A percentile compares a stretch with the other conserved stretches of the same genome.
Evolutionary conservation across 2,113 vertebrate species (phyloP).

Genomic region (Dasyprocta punctata): DNA sequence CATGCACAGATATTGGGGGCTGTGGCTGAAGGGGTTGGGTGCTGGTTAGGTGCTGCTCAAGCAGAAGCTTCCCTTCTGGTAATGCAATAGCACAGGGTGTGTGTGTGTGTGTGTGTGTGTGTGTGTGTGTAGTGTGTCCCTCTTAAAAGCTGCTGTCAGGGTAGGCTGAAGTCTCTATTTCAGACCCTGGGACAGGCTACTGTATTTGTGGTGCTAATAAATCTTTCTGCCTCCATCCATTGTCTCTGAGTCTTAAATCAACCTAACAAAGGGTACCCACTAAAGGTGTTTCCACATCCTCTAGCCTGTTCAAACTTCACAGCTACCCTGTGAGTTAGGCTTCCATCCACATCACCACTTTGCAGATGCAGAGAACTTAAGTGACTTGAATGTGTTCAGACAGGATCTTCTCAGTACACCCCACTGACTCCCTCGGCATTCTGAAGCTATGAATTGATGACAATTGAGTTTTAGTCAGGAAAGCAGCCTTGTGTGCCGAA

Average conservation of each 20-base stretch:
- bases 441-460: background rate
- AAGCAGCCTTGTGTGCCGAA: background rate
- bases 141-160: background rate
- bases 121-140: background rate
- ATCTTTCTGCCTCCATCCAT: background rate
- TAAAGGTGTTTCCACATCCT: background rate
- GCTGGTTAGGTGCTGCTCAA: background rate
- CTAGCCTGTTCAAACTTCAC: background rate
- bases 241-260: background rate
- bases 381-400: background rate
- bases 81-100: fast-evolving
- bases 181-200: background rate
- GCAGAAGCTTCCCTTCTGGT: too few relatives aligned
- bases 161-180: background rate
- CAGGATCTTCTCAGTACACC: background rate
- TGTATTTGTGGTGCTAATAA: background rate
- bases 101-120: background rate
- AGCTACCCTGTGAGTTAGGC: background rate
- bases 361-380: background rate
- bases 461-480: background rate
- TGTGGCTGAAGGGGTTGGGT: background rate
- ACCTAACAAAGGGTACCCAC: background rate
- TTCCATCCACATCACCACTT: background rate
- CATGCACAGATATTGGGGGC: background rate
- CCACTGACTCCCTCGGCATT: background rate